phyloP scores from a whole-genome alignment of 2,113 vertebrate species.

The Daphoenositta chrysoptera region DNA sequence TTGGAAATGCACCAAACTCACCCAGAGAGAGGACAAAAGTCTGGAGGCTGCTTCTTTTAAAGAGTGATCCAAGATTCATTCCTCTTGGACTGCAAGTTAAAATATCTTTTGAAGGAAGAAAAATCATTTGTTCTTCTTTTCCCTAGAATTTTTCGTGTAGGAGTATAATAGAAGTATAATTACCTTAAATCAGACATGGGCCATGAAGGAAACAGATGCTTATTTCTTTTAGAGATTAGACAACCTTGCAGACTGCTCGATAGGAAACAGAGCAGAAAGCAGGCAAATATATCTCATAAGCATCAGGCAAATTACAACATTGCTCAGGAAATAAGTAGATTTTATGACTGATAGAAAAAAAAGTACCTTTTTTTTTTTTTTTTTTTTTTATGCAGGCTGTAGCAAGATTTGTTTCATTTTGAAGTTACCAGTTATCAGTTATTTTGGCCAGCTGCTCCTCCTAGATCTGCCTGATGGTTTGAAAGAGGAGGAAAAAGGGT shows the following conservation, averaged over 20 bases:
- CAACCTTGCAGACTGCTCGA: not conserved
- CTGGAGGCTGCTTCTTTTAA: not conserved
- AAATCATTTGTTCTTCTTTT: not conserved
- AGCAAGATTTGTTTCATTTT: not conserved
- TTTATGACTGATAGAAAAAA: not conserved
- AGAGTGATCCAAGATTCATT: not conserved
- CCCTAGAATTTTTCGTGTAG: not conserved
- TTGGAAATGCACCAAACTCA: not conserved
- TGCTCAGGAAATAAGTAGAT: conserved; percentile 19
- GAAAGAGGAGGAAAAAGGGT: not conserved
- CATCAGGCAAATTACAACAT: not conserved
- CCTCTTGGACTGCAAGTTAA: not conserved
- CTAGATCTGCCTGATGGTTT: not conserved
- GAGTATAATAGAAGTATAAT: not conserved
- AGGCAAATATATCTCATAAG: not conserved
- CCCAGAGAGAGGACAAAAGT: rapidly evolving
- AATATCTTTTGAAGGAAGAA: not conserved
- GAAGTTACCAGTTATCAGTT: not conserved
- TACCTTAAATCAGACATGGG: not conserved
- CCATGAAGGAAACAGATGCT: conserved; percentile 41
- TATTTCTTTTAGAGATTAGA: conserved; percentile 35
- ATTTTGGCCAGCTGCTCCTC: not conserved
- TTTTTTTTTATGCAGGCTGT: not conserved
- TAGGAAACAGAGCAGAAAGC: not conserved
- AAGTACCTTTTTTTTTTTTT: not conserved